Evolutionary conservation across 1,140 invertebrate genomes (phyloP).

Genomic region (Pteromalus puparum): DNA sequence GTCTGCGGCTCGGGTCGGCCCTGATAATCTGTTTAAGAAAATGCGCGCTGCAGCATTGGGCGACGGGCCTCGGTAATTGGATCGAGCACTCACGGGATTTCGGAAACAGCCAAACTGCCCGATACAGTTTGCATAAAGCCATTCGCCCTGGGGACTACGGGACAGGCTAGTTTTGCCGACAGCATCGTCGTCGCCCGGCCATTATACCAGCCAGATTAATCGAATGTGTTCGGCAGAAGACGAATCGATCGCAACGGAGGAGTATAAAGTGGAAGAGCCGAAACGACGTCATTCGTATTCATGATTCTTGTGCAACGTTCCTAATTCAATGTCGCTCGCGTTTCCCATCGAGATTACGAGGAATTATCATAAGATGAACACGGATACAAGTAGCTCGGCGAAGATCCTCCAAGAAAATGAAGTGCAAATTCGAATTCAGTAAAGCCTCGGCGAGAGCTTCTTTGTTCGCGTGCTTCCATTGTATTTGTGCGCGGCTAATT

Average conservation of each 20-base stretch:
- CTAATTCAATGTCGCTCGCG: too few relatives aligned
- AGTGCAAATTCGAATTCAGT: too few relatives aligned
- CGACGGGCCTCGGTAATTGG: slow-evolving; percentile 53
- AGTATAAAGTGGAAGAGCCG: too few relatives aligned
- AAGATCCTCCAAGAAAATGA: too few relatives aligned
- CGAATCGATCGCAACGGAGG: not conserved
- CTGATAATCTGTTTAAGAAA: slow-evolving; percentile 37
- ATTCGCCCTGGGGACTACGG: slow-evolving; percentile 5
- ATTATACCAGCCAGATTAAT: slow-evolving; percentile 29
- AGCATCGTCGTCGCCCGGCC: not conserved
- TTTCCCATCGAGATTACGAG: too few relatives aligned
- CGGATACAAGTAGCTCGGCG: too few relatives aligned
- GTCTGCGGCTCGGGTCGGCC: not conserved
- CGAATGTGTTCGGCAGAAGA: slow-evolving; percentile 33
- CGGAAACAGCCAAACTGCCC: slow-evolving; percentile 59
- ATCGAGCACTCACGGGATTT: slow-evolving; percentile 58
- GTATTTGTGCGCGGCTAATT: too few relatives aligned
- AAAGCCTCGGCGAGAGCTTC: too few relatives aligned
- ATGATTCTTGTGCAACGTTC: too few relatives aligned
- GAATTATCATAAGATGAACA: too few relatives aligned
- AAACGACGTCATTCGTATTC: too few relatives aligned
- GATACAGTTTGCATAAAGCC: slow-evolving; percentile 52
- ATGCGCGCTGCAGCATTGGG: slow-evolving; percentile 17
- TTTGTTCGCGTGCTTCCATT: too few relatives aligned
- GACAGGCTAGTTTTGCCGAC: slow-evolving; percentile 33